Evolutionary conservation across 2,113 vertebrate genomes (phyloP), one percentile per base, ranked within the genome.

Genomic region (Catharus minimus): DNA sequence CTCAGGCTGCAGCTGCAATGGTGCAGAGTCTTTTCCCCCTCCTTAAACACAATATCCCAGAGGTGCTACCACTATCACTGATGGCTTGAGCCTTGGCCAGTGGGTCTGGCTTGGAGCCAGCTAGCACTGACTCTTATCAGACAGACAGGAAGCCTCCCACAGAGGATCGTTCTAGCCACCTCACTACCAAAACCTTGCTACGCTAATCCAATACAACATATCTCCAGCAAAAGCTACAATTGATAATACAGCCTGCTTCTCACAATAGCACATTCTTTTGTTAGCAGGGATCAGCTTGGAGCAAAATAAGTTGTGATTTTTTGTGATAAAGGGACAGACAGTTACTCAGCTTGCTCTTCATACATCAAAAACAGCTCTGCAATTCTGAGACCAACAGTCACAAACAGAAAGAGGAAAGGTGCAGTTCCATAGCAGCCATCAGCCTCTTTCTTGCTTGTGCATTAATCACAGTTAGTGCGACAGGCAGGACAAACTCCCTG

Each of bases 101-200:
- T 3, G 9, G n/a, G 68, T 15, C 23, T 12, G 21, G 41, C 44
- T 53, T 24, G 44, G 39, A 82, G 57, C 30, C 0, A 1, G 12
- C 38, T 82, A 13, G 44, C 1, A 3, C 11, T 36, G n/a, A 38
- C 21, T 57, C 4, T 26, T 39, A 8, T 15, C 0, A 0, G n/a
- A 69, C 9, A 41, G 10, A 5, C 6, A 12, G 43, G 17, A 76
- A 53, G 13, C 26, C 36, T 46, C 21, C 60, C 33, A 65, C 6
- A 53, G 76, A 58, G 33, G 9, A 38, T 4, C 4, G 26, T 49
- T 26, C 26, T 16, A 65, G 33, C 18, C 11, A 26, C 19, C 9
- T 17, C 11, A 13, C 36, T 46, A 62, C 15, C 10, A 67, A 78
- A 67, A 44, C 19, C 17, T 67, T 68, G 61, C 55, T n/a, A 24